A percentile compares a stretch with the other conserved stretches of the same genome.
Evolutionary conservation across 2,888 invertebrate genomes (phyloP).

Genomic region (Dysmachus trigonus): DNA sequence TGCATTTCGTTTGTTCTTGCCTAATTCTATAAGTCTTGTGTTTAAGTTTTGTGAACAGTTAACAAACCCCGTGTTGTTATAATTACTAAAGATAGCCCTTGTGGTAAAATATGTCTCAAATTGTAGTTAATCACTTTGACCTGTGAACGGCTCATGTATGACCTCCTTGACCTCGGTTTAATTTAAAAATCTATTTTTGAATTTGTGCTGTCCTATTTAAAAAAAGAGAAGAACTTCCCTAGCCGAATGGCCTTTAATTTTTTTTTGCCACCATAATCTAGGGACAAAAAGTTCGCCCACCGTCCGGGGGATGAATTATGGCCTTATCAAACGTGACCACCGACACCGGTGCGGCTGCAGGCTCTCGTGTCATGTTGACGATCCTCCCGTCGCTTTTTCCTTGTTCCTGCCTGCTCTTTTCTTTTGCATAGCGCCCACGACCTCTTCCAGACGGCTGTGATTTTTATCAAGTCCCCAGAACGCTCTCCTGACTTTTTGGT

Average conservation of each 20-base stretch:
- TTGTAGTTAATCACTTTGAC: too few species aligned
- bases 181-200: neutral
- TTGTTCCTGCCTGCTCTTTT: neutral
- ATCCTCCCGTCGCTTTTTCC: neutral
- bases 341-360: neutral
- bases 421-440: neutral
- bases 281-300: neutral
- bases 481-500: neutral
- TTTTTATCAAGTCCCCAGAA: slow-evolving; percentile 8
- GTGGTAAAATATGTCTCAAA: too few species aligned
- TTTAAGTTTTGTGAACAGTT: too few species aligned
- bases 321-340: slow-evolving; percentile 43
- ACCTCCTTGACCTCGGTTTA: neutral
- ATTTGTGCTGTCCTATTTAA: neutral
- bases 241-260: neutral
- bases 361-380: slow-evolving; percentile 23
- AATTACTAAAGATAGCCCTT: too few species aligned
- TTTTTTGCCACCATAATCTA: neutral
- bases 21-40: too few species aligned
- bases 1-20: too few species aligned
- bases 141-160: too few species aligned
- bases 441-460: neutral
- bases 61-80: too few species aligned
- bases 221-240: neutral
- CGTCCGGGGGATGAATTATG: slow-evolving; percentile 30